Base-by-base conservation (phyloP, 1,140 invertebrate genomes). In the Pinna nobilis region DNA sequence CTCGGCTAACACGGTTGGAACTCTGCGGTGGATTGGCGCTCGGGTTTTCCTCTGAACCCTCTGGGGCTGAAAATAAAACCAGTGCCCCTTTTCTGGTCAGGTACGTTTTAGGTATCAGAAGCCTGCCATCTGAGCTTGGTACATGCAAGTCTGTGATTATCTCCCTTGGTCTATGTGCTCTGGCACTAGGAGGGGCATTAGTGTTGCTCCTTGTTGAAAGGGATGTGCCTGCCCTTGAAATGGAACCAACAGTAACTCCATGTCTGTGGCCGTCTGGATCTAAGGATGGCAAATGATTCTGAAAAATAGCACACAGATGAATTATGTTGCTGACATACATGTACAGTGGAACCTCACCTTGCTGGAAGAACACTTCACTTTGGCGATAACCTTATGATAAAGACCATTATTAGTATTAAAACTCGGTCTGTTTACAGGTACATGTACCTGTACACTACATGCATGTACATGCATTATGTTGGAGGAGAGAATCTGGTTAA, bases 61-160 rank as follows among this genome's bases (percentile, higher is more conserved):
- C 80, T n/a, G 81, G 82, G n/a, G 80, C 82, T 18, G 83, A 71
- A 60, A 84, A 87, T 55, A 86, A 64, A 28, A 86, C 63, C n/a
- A 86, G 65, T 13, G 85, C 84, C 30, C 86, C 86, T 66, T 85
- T 84, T 7, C 82, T 76, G 4, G 86, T 87, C 1, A 82, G 67
- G 39, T 68, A 84, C 9, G 84, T 87, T 69, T 85, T 86, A 13
- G 86, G 86, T 13, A 86, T 55, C 25, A 78, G 74, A 25, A 86
- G 61, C n/a, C n/a, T n/a, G n/a, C n/a, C n/a, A 39, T 44, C 70
- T 49, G 71, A 53, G 7, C 71, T 71, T 33, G 28, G 57, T 32
- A 49, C 67, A 7, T 33, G 25, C 13, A 35, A 49, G 20, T 33
- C 20, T 20, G 61, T 30, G 30, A 47, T 57, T 44, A 35, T 18